These are phyloP conservation scores for Gymnoscopelus microlampas DNA, from an alignment of 2,797 vertebrate species.

Conservation along the genomic window DNA sequence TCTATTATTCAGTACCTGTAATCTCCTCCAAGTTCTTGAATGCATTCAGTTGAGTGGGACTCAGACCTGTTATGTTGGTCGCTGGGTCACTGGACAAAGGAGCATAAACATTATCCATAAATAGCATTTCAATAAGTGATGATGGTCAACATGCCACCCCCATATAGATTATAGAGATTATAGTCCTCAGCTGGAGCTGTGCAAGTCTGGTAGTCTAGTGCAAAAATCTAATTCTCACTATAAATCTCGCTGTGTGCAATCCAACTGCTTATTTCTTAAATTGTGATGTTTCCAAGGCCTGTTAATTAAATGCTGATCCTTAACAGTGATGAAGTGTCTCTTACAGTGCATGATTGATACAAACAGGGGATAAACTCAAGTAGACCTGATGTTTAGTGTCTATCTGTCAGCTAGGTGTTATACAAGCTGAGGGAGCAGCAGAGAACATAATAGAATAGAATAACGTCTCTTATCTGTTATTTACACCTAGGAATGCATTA, in stretches of 20 bases:
- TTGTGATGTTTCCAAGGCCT: too few relatives aligned
- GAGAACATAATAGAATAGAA: too few relatives aligned
- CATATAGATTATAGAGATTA: too few relatives aligned
- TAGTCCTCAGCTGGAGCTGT: too few relatives aligned
- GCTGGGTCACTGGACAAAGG: slow-evolving; percentile 72
- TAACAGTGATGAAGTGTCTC: not conserved
- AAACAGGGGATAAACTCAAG: not conserved
- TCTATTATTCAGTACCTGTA: slow-evolving; percentile 81
- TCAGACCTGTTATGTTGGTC: slow-evolving; percentile 81
- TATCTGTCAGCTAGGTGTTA: not conserved
- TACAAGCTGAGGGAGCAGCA: not conserved
- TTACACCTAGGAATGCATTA: too few relatives aligned
- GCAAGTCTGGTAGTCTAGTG: too few relatives aligned
- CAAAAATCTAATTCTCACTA: too few relatives aligned
- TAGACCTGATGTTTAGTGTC: not conserved
- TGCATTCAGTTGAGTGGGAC: slow-evolving; percentile 80
- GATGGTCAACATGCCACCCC: too few relatives aligned
- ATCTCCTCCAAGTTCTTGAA: slow-evolving; percentile 93
- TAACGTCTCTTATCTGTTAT: too few relatives aligned
- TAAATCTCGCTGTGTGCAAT: too few relatives aligned
- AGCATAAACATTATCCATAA: not conserved
- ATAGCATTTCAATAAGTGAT: not conserved
- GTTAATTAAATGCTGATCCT: too few relatives aligned
- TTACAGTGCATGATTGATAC: not conserved
- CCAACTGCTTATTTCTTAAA: too few relatives aligned